phyloP scores from a whole-genome alignment of 2,113 vertebrate genomes.

The Heloderma charlesbogerti region DNA sequence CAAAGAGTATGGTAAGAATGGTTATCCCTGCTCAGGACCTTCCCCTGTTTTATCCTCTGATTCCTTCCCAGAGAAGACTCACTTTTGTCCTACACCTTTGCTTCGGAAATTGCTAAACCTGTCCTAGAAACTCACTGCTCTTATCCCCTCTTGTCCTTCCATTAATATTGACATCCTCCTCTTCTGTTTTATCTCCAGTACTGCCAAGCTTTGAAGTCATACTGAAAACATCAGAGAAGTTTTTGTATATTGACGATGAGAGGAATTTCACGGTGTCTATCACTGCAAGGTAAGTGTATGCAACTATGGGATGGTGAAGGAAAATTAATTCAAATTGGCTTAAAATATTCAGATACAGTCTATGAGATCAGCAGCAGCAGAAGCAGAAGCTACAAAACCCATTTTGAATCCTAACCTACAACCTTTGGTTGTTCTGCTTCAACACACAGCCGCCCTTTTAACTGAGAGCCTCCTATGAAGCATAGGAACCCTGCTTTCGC shows the following conservation, averaged over 20 bases:
- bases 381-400: too few relatives aligned
- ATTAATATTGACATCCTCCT: neutral
- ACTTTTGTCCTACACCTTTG: too few relatives aligned
- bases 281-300: conserved; percentile 70
- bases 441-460: too few relatives aligned
- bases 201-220: conserved; percentile 86
- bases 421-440: too few relatives aligned
- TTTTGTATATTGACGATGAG: conserved; percentile 80
- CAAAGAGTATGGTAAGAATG: conserved; percentile 79
- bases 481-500: too few relatives aligned
- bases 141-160: neutral
- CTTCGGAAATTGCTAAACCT: too few relatives aligned
- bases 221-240: conserved; percentile 68
- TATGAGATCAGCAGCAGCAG: too few relatives aligned
- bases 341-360: too few relatives aligned
- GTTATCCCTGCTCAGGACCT: accelerated
- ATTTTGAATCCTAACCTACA: too few relatives aligned
- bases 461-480: too few relatives aligned
- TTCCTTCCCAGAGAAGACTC: too few relatives aligned
- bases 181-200: conserved; percentile 47
- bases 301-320: accelerated
- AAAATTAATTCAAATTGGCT: neutral
- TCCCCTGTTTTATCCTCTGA: neutral
- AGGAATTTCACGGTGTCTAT: conserved; percentile 75
- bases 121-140: neutral